Base-by-base conservation (phyloP, 2,888 invertebrate genomes). In the Lagria hirta region DNA sequence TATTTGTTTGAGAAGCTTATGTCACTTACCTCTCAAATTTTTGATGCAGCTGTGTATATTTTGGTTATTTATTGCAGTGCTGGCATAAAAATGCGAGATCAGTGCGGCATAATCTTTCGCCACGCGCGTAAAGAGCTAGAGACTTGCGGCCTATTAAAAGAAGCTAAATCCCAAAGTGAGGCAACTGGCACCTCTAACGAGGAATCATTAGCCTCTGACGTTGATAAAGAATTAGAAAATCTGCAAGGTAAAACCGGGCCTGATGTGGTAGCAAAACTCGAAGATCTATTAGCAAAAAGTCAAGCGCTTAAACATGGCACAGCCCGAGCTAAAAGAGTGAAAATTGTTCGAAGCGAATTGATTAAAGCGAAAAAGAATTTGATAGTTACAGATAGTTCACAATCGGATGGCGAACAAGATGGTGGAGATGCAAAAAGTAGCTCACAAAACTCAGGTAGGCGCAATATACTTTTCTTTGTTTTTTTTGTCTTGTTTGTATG, bases 21-120 rank as follows among this genome's bases (percentile, higher is more conserved):
- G n/a, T n/a, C n/a, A n/a, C n/a, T n/a, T n/a, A n/a, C n/a, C n/a
- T n/a, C n/a, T n/a, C n/a, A n/a, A n/a, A n/a, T n/a, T n/a, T n/a
- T n/a, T n/a, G n/a, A n/a, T n/a, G n/a, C n/a, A n/a, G n/a, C 54
- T 8, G 13, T 24, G 10, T 4, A 26, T 11, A 43, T 17, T 5
- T 13, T 33, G 6, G n/a, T 21, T 22, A 11, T 13, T 13, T 23
- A 23, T 23, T 60, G 16, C 53, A 83, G 88, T 37, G 88, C 93
- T 1, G 96, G 89, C 1, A 75, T 89, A 1, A 87, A 88, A 62
- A 87, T 97, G 84, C 81, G 90, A 21, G 95, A 95, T 57, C 90
- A 91, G 72, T 93, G 94, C 44, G 79, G 81, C 12, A 77, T 81
- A 0, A 76, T 95, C 26, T 86, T 96, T 63, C 82, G 86, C 1